Evolutionary conservation across 2,797 vertebrate species (phyloP).

Genomic region (Mallotus villosus): DNA sequence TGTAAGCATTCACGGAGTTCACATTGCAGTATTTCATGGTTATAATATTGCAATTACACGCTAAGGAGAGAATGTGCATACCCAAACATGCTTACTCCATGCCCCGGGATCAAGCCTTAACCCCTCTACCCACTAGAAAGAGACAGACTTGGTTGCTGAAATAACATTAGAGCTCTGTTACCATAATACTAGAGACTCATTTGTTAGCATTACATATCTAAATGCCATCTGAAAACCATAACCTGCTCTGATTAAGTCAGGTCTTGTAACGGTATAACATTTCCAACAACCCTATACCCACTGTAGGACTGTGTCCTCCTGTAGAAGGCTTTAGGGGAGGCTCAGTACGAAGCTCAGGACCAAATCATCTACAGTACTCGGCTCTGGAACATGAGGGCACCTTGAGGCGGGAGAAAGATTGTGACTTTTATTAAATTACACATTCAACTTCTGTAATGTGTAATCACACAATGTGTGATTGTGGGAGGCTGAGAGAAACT

Average conservation of each 20-base stretch:
- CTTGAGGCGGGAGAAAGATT: constrained; percentile 18
- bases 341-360: neutral
- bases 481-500: neutral
- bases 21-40: constrained; percentile 59
- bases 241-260: constrained; percentile 60
- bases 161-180: constrained; percentile 65
- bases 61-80: constrained; percentile 55
- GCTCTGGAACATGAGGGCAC: constrained; percentile 20
- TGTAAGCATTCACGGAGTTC: constrained; percentile 43
- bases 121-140: constrained; percentile 60
- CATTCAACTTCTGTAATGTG: neutral
- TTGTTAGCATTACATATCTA: constrained; percentile 69
- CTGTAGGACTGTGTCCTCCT: constrained; percentile 2
- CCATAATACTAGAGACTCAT: constrained; percentile 63
- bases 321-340: constrained; percentile 1
- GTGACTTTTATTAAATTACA: neutral
- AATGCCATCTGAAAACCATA: constrained; percentile 73
- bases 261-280: constrained; percentile 47
- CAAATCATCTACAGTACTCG: neutral
- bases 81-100: constrained; percentile 55
- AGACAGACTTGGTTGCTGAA: constrained; percentile 56
- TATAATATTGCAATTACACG: constrained; percentile 62
- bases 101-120: constrained; percentile 64
- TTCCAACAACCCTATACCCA: constrained; percentile 42
- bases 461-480: neutral